Evolutionary conservation across 2,888 invertebrate genomes (phyloP), one percentile per base, ranked within the genome.

Genomic region (Caenorhabditis wallacei): DNA sequence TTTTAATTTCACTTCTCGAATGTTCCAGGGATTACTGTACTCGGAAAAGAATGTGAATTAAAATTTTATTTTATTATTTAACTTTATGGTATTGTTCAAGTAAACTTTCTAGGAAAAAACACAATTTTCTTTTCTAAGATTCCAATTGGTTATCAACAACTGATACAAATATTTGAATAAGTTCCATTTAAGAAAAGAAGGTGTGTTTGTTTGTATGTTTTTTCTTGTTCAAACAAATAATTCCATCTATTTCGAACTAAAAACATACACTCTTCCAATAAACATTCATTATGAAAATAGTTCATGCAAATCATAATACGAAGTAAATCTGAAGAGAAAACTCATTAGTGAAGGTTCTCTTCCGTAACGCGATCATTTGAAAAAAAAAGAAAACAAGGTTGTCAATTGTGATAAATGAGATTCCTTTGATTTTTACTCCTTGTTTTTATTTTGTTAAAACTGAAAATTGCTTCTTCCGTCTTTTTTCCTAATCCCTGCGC

Each of bases 331-430:
- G 30, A 37, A 57, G 30, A 30, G 35, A 8, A 30, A 30, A 8
- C 30, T 30, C 30, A 30, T 30, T 30, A 30, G 30, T 30, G 8
- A 8, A 30, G 8, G 10, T 57, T 40, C 46, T 13, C 11, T 43
- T 63, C 26, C 46, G 46, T 26, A 18, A 30, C 30, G 16, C 26
- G 35, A 24, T 18, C 40, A 16, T 35, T 4, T 35, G 10, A 10
- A 7, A 11, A 51, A 16, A n/a, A 30, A 20, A 59, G 66, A 75
- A 64, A 66, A 75, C 66, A 75, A 75, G 48, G 66, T 66, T 75
- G 75, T 75, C 64, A 75, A 56, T 66, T 66, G 75, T 75, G 75
- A 75, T 66, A 64, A 66, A 75, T 57, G 66, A 1, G 35, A 46
- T 20, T 51, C 53, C 4, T 40, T 40, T 48, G 61, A 51, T 61